Evolutionary conservation across 2,888 invertebrate genomes (phyloP).

Genomic region (Mallateleia sp.): DNA sequence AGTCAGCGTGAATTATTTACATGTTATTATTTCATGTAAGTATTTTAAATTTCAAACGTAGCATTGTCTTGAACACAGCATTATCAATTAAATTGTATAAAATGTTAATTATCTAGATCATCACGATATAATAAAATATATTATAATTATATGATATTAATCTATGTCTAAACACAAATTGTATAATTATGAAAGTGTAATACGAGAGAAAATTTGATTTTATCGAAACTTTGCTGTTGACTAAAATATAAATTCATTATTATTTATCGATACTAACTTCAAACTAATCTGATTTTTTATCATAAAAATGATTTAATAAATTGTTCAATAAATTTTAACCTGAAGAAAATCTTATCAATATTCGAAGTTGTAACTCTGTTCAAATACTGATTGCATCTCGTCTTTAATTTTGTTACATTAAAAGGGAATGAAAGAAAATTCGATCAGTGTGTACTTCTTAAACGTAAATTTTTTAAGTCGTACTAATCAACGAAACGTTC

Average conservation of each 20-base stretch:
- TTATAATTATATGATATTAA: too few species aligned
- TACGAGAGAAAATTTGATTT: not conserved
- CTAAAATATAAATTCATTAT: not conserved
- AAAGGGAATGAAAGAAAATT: not conserved
- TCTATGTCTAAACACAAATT: too few species aligned
- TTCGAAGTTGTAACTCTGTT: not conserved
- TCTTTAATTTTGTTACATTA: not conserved
- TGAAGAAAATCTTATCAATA: not conserved
- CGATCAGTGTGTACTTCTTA: not conserved
- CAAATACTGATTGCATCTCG: not conserved
- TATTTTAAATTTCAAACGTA: too few species aligned
- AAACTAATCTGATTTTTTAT: not conserved
- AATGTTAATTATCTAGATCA: too few species aligned
- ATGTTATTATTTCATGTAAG: too few species aligned
- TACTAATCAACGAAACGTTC: not conserved
- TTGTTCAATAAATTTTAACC: not conserved
- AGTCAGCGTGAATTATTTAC: too few species aligned
- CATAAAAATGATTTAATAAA: not conserved
- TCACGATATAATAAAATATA: too few species aligned
- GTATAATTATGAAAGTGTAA: not conserved
- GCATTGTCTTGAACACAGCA: too few species aligned
- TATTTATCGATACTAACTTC: not conserved
- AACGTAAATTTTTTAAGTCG: not conserved
- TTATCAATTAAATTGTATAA: too few species aligned
- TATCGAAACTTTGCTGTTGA: not conserved